phyloP scores from a whole-genome alignment of 2,888 invertebrate species.

The Drosophila nr. fundita region DNA sequence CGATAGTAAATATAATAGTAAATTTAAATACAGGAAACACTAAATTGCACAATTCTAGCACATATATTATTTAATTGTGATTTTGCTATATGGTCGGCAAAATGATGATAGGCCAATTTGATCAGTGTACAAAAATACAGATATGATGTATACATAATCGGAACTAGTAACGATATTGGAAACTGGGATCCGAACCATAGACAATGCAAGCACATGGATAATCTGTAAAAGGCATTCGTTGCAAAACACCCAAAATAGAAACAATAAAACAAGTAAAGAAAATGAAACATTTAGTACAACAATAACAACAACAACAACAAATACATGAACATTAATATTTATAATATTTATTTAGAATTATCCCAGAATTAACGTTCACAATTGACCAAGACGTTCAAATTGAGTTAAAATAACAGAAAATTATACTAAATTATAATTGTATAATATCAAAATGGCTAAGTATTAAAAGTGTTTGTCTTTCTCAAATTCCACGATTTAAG shows the following conservation, averaged over 20 bases:
- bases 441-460: conserved; percentile 64
- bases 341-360: conserved; percentile 57
- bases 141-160: conserved; percentile 19
- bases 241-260: conserved; percentile 54
- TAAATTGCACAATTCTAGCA: conserved; percentile 34
- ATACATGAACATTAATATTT: conserved; percentile 21
- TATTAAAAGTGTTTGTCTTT: conserved; percentile 21
- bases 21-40: conserved; percentile 14
- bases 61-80: conserved; percentile 18
- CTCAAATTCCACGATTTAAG: not conserved
- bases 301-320: conserved; percentile 28
- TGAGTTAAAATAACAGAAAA: not conserved
- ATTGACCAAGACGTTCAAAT: conserved; percentile 9
- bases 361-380: conserved; percentile 53
- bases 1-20: not conserved
- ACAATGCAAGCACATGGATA: conserved; percentile 84
- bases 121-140: conserved; percentile 34
- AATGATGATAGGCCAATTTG: conserved; percentile 36
- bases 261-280: conserved; percentile 37
- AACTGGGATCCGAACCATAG: conserved; percentile 82
- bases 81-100: conserved; percentile 10
- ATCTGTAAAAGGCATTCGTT: conserved; percentile 77
- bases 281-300: conserved; percentile 28
- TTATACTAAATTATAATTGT: conserved; percentile 13
- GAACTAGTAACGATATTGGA: conserved; percentile 82